Base-by-base conservation (phyloP, 2,797 vertebrate species). In the Sebastes cheni region DNA sequence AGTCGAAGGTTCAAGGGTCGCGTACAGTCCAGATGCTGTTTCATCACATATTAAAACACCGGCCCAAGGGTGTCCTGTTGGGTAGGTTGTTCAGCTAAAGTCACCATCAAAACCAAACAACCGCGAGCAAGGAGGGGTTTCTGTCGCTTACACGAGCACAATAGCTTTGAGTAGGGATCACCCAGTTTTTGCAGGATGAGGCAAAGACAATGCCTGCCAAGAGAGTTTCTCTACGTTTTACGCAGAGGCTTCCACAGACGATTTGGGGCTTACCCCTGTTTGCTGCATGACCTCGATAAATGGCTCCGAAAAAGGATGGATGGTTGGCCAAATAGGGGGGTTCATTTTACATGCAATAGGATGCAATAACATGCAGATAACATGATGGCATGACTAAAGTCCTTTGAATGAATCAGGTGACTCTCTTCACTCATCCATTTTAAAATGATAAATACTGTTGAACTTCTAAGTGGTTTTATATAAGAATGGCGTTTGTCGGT, bases 61-160 rank as follows among this genome's bases (percentile, higher is more conserved):
- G 6, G 67, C 64, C 68, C 22, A 22, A 2, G 69, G 72, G 75
- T 59, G 78, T 89, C 82, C 76, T 77, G 66, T 27, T 39, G 74
- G 77, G 67, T 39, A 72, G 80, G 72, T 88, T 89, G 77, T 87
- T 90, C 75, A 76, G 80, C 72, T 77, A 61, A 86, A 75, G 88
- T 89, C 84, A 84, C 83, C 67, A 67, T 89, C 85, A 84, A 85
- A 78, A 77, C 42, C 78, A 70, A 58, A 73, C 70, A 55, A 18
- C 77, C 76, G 64, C 2, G 20, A 52, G 18, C 46, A 52, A 79
- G 72, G 78, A 82, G 66, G 36, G 61, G 30, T 65, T 69, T 78
- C 66, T 77, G 74, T 65, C 66, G 36, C 86, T 79, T 64, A 75
- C 65, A 80, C 64, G 54, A 69, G 70, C 61, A 56, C 82, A 89